Conservation (phyloP, 2,113 vertebrate genomes). For the Macquaria ambigua region DNA sequence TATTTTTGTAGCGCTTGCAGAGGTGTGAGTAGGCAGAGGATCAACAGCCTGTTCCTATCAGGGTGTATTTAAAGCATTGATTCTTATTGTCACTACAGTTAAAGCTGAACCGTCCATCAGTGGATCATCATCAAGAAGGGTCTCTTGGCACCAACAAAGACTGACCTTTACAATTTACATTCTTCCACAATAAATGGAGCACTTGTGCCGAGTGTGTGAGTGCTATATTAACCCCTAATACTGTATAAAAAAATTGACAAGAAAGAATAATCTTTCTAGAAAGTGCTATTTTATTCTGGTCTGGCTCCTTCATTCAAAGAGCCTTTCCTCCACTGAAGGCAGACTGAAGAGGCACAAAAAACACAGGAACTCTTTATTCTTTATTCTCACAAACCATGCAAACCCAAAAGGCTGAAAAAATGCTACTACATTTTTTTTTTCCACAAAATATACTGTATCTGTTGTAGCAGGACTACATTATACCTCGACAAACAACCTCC, state of each 20-base stretch:
- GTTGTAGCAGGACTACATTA: neutral
- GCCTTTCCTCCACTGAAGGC: neutral
- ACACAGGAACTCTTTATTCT: slow-evolving; percentile 13
- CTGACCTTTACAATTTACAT: neutral
- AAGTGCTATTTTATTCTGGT: slow-evolving; percentile 15
- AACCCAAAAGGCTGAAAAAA: slow-evolving; percentile 23
- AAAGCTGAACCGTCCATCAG: neutral
- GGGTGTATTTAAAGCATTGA: slow-evolving; percentile 15
- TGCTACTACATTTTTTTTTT: slow-evolving; percentile 2
- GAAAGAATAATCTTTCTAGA: neutral
- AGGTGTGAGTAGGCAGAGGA: neutral
- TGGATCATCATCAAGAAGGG: neutral
- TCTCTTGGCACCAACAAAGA: neutral
- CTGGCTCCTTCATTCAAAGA: neutral
- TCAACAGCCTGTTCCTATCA: slow-evolving; percentile 14
- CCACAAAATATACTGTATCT: neutral
- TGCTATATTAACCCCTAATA: neutral
- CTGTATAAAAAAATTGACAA: neutral
- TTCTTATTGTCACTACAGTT: neutral
- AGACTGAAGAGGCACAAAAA: slow-evolving; percentile 13
- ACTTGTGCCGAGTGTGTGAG: neutral
- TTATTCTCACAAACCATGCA: slow-evolving; percentile 35
- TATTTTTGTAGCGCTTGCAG: neutral
- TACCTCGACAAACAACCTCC: neutral
- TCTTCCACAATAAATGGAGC: neutral